Base-by-base conservation (phyloP, 2,797 vertebrate species). In the Heterohyrax brucei region DNA sequence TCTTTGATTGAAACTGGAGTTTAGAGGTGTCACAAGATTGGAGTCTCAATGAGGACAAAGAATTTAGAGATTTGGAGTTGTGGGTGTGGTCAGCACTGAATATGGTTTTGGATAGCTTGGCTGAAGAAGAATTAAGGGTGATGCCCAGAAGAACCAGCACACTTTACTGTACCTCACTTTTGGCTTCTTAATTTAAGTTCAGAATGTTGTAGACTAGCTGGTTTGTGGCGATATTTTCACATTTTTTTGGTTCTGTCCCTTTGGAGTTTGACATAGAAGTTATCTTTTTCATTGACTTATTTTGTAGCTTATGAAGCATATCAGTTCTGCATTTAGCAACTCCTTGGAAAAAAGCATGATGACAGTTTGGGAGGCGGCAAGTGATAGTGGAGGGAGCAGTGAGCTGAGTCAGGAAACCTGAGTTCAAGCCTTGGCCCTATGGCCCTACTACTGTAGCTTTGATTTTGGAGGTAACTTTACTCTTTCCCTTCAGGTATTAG, bases 401-500 rank as follows among this genome's bases (percentile, higher is more conserved):
- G 56, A 72, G 39, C 39, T 50, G 48, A 87, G 48, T 87, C 61
- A 78, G 50, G 44, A 97, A 84, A 82, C 61, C 48, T 83, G 61
- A 91, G 26, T 77, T 56, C 44, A 79, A 33, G 13, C 86, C 62
- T 70, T 76, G 66, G 56, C 44, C 93, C 21, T 76, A 4, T 24
- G 68, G 26, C 68, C 39, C 39, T 39, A 39, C 39, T 39, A 39
- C 39, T 39, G 39, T 79, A 30, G 85, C 61, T 28, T 95, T 24
- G 0, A 6, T 82, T 48, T 73, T 19, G 87, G 75, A 81, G 3
- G 1, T 96, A 81, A 96, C 0, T 24, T 3, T n/a, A 77, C 62
- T 97, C 73, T 98, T 73, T 98, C 30, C 24, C 76, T 81, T 90
- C 95, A 99, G 99, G 98, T 97, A 24, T 98, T 99, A 98, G 99